Percentiles rank a stretch among this genome's conserved stretches.
These are phyloP conservation scores for Scortum barcoo DNA, from an alignment of 2,113 vertebrate species.

Conservation along the genomic window DNA sequence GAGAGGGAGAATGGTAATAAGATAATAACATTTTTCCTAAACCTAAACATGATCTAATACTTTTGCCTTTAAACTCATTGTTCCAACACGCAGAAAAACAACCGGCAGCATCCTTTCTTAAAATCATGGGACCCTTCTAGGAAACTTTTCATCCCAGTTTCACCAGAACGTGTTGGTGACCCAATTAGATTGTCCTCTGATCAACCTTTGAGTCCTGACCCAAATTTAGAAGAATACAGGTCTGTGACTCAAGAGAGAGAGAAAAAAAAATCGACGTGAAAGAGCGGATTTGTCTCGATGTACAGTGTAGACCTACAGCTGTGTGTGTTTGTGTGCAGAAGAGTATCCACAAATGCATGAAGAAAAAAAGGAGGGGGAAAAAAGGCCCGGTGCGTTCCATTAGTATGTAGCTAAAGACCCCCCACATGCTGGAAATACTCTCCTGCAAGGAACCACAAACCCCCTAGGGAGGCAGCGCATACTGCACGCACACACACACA, in stretches of 20 bases:
- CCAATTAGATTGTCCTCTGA: conserved; percentile 42
- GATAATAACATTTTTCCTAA: too few relatives aligned
- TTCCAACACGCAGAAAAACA: neutral
- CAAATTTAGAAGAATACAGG: conserved; percentile 38
- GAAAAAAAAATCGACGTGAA: conserved; percentile 51
- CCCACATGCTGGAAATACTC: conserved; percentile 60
- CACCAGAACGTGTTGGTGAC: conserved; percentile 16
- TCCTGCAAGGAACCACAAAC: conserved; percentile 69
- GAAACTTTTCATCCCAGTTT: conserved; percentile 6
- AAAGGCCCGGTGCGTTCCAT: conserved; percentile 37
- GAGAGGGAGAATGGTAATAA: neutral
- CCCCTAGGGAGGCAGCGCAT: too few relatives aligned
- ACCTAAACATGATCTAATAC: neutral
- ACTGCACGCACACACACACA: neutral
- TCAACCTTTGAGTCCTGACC: conserved; percentile 55
- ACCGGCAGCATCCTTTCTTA: neutral
- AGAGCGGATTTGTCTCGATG: conserved; percentile 54
- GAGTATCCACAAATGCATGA: neutral
- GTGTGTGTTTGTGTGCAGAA: neutral
- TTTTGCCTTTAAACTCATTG: neutral
- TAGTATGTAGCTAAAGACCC: conserved; percentile 51
- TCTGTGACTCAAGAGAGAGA: conserved; percentile 25
- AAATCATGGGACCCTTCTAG: neutral
- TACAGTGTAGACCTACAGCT: conserved; percentile 29
- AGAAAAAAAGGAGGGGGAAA: too few relatives aligned